These are phyloP conservation scores for Lomographa bimaculata DNA, from an alignment of 2,888 invertebrate species.

Conservation along the genomic window DNA sequence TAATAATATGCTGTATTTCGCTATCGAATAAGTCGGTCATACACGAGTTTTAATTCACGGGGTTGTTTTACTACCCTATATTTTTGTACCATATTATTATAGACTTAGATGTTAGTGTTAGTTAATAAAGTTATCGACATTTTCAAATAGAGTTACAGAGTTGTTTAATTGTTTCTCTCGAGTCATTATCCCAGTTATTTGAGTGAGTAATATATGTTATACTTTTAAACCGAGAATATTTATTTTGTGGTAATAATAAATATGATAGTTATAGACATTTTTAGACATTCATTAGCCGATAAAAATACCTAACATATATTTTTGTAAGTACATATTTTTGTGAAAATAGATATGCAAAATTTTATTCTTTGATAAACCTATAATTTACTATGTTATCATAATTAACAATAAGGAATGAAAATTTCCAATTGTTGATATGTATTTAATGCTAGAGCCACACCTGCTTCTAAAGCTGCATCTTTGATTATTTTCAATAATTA, in stretches of 20 bases:
- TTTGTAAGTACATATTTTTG: conserved; percentile 33
- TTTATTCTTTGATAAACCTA: conserved; percentile 16
- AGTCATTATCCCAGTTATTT: conserved; percentile 17
- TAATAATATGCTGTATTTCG: too few relatives aligned
- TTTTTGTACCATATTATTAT: conserved; percentile 48
- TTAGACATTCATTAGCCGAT: conserved; percentile 15
- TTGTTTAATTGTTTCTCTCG: conserved; percentile 36
- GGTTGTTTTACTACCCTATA: conserved; percentile 44
- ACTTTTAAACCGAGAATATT: conserved; percentile 43
- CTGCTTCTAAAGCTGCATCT: too few relatives aligned
- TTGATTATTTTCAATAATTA: too few relatives aligned
- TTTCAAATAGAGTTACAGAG: conserved; percentile 32
- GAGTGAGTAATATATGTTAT: conserved; percentile 31
- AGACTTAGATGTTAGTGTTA: conserved; percentile 48
- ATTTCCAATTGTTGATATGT: conserved; percentile 9
- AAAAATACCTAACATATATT: conserved; percentile 31
- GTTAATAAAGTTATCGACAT: conserved; percentile 62
- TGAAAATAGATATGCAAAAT: conserved; percentile 7
- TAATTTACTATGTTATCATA: conserved; percentile 4
- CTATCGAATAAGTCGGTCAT: too few relatives aligned
- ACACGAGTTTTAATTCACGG: conserved; percentile 32
- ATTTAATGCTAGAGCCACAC: too few relatives aligned
- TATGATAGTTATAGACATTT: conserved; percentile 7
- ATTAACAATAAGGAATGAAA: too few relatives aligned
- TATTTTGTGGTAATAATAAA: conserved; percentile 46